Base-by-base conservation (phyloP, 2,113 vertebrate genomes). In the Illadopsis cleaveri region DNA sequence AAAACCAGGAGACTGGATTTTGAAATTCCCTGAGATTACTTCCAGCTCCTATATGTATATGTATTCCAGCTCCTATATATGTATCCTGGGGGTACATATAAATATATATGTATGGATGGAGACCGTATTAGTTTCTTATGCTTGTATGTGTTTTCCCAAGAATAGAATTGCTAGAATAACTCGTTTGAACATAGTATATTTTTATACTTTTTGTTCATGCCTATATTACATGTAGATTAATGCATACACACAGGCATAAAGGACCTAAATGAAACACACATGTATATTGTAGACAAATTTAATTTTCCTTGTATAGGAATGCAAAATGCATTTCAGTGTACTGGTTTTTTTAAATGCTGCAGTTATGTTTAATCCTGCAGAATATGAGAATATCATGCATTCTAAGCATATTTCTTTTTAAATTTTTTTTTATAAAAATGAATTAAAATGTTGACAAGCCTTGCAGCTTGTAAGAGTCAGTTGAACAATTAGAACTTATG, bases 351-450 rank as follows among this genome's bases (percentile, higher is more conserved):
- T 93, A 12, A 77, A 62, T 73, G 21, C 24, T 70, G 24, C 16
- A 3, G 91, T 79, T 88, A 50, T 92, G 50, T 40, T 35, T 57
- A 51, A n/a, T 60, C 19, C 73, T 93, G 27, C 50, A 79, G 57
- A 87, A 86, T 78, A 56, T 64, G 16, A 76, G 83, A 93, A 45
- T 62, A 42, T 44, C 13, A 28, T 51, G 16, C 61, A 86, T 95
- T 95, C 40, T 60, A 81, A 90, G n/a, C 45, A 75, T 15, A 81
- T 57, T 89, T 62, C 54, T 93, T 88, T 54, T 82, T 86, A 95
- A 86, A 20, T 30, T 15, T 18, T 1, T 28, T 90, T 70, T 24
- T 35, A 24, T 27, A 83, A 87, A 77, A 88, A 86, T 79, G 31
- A 54, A 48, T 82, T 94, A 91, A 94, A 96, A 84, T 4, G 30